These are phyloP conservation scores for Metacarcinus magister DNA, from an alignment of 2,888 invertebrate species.

Conservation along the genomic window DNA sequence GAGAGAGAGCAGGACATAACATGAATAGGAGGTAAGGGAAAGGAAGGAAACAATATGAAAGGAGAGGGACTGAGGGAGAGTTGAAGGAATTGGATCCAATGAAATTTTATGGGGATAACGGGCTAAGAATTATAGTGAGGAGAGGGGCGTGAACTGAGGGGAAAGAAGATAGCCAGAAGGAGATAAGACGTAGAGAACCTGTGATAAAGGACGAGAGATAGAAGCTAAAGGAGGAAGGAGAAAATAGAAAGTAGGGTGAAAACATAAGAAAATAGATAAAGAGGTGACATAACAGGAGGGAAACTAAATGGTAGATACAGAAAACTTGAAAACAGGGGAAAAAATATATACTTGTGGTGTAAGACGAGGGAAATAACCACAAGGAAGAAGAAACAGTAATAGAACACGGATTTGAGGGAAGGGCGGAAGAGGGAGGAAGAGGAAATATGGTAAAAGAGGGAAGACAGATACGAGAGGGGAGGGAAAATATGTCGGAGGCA, in stretches of 20 bases:
- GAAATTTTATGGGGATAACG: neutral
- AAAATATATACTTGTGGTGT: neutral
- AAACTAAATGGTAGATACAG: neutral
- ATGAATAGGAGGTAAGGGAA: neutral
- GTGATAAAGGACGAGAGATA: neutral
- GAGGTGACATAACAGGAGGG: neutral
- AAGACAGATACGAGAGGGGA: neutral
- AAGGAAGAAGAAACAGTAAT: neutral
- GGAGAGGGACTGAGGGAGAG: neutral
- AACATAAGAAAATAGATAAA: neutral
- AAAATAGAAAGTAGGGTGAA: neutral
- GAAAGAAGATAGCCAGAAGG: neutral
- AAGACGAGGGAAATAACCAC: neutral
- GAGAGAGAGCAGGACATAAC: neutral
- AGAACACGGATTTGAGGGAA: neutral
- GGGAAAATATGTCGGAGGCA: neutral
- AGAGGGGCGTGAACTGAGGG: neutral
- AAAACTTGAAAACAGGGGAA: neutral
- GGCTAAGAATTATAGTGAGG: neutral
- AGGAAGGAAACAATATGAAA: constrained; percentile 18
- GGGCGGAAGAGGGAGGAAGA: neutral
- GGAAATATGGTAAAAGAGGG: neutral
- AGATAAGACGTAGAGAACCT: neutral
- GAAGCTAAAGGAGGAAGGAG: neutral
- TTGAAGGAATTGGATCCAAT: constrained; percentile 17